Evolutionary conservation across 2,888 invertebrate species (phyloP), one percentile per base, ranked within the genome.

Genomic region (Kryphioiulus occultus): DNA sequence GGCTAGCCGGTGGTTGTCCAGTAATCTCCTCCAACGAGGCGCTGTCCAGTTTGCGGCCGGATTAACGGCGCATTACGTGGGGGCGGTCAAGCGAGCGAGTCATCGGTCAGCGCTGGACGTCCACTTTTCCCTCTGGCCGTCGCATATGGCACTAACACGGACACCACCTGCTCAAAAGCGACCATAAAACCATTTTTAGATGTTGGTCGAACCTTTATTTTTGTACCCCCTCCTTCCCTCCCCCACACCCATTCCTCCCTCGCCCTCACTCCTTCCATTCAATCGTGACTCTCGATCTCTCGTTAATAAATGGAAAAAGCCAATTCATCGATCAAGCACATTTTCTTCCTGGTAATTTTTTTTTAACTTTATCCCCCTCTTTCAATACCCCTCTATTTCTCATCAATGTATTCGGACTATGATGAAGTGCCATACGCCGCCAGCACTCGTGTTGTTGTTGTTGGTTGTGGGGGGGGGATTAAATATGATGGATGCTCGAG

Each of bases 281-380:
- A 68, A 68, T 68, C 68, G 68, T 68, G 68, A 68, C 68, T 68
- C 26, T 68, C 68, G 68, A 68, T 26, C 68, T 26, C 68, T 68
- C 68, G 68, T 68, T 68, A 68, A 68, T 68, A 68, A 68, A 68
- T 68, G 68, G 26, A 68, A 68, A 68, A 68, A 68, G 68, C 68
- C 68, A 68, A 68, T 68, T 68, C 68, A 68, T 68, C 68, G 68
- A 68, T 68, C 68, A 68, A 68, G 68, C 68, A 15, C 9, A 59
- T 59, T 59, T n/a, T 59, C 59, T n/a, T 15, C 10, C 17, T 17
- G 2, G 17, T 47, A 47, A 42, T 53, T 68, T 26, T 68, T 68
- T 68, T 68, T 26, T 68, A 9, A 17, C 19, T 68, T 68, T 68
- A 68, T 26, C 1, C 68, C 68, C 26, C 9, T 9, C 22, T 26